These are phyloP conservation scores for Hypolimnas misippus DNA, from an alignment of 2,888 invertebrate species.

Conservation along the genomic window DNA sequence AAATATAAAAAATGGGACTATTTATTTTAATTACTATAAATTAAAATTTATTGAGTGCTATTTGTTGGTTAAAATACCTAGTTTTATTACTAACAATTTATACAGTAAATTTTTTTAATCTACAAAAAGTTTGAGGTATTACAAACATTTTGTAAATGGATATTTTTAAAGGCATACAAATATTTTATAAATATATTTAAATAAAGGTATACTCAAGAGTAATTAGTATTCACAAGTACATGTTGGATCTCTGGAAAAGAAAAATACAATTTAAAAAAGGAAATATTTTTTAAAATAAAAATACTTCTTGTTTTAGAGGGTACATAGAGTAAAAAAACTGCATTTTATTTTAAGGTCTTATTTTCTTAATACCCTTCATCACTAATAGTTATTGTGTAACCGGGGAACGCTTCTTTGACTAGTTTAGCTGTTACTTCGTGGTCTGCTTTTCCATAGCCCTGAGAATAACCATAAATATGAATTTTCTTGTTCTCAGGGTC, in stretches of 20 bases:
- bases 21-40: no score
- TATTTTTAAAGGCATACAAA: not conserved
- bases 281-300: not conserved
- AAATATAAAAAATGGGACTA: no score
- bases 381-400: slow-evolving; percentile 91
- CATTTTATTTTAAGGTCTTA: not conserved
- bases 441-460: slow-evolving; percentile 96
- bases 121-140: no score
- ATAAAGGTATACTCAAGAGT: not conserved
- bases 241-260: slow-evolving; percentile 13
- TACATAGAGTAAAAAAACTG: no score
- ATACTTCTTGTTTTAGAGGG: no score
- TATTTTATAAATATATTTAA: not conserved
- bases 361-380: slow-evolving; percentile 91
- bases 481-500: slow-evolving; percentile 90
- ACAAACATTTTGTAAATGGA: not conserved
- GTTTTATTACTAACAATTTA: no score
- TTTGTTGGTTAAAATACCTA: no score
- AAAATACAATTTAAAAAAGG: not conserved
- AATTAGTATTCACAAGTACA: slow-evolving; percentile 23
- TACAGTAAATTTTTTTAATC: no score
- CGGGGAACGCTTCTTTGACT: slow-evolving; percentile 88
- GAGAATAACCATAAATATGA: slow-evolving; percentile 96
- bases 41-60: no score
- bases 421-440: slow-evolving; percentile 90